Conservation (phyloP, 2,888 invertebrate species). For the Eupithecia centaureata region DNA sequence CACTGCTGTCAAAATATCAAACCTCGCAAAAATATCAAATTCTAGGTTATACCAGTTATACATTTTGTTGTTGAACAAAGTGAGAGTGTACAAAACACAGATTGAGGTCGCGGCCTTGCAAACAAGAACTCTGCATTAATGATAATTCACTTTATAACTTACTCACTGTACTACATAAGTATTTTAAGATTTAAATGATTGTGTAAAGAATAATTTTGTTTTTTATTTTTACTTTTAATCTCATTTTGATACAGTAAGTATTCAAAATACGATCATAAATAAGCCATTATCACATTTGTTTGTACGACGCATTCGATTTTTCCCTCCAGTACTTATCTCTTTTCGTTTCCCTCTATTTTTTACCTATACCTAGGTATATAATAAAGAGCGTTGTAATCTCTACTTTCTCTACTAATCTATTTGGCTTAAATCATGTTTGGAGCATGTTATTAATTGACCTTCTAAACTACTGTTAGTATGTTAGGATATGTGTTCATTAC, state of each 20-base stretch:
- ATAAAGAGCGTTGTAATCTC: too few relatives aligned
- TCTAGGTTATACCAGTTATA: constrained; percentile 25
- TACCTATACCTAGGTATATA: too few relatives aligned
- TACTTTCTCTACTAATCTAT: too few relatives aligned
- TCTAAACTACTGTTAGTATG: neutral
- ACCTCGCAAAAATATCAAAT: constrained; percentile 16
- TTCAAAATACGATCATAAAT: too few relatives aligned
- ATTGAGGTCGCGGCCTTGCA: constrained; percentile 50
- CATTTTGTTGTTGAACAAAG: constrained; percentile 36
- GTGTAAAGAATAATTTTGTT: neutral
- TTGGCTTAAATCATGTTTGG: too few relatives aligned
- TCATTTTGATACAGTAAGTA: too few relatives aligned
- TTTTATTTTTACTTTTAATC: neutral
- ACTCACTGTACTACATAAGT: neutral
- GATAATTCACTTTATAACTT: constrained; percentile 36
- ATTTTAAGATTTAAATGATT: neutral
- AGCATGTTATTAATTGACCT: neutral
- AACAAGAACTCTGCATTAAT: constrained; percentile 41
- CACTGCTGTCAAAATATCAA: constrained; percentile 2
- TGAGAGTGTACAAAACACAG: constrained; percentile 47
- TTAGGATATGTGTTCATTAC: neutral
- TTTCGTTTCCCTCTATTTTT: too few relatives aligned
- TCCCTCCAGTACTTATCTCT: neutral
- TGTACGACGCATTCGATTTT: neutral
- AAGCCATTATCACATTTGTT: neutral